Evolutionary conservation across 37 sponge, comb jelly and placozoan species (phyloP), one percentile per base, ranked within the genome.

Genomic region (Aplysina aerophoba): DNA sequence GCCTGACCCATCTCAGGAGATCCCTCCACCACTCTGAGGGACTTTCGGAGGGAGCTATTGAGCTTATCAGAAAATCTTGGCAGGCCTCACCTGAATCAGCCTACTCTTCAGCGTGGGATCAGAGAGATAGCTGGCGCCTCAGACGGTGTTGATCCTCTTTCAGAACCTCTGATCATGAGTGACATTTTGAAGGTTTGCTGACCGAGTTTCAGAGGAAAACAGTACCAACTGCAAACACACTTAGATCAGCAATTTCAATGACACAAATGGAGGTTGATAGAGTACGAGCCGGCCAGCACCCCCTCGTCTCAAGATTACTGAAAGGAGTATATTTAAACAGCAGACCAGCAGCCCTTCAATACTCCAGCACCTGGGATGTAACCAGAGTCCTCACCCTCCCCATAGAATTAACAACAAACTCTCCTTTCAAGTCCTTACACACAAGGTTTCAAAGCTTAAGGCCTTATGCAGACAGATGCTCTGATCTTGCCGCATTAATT

Each of bases 1-100:
- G 73, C 71, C 37, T 85, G 89, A 85, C 25, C 20, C 65, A 89
- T 89, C 89, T 89, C 89, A 53, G 89, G 89, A 36, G 54, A 37
- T 34, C 65, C 55, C 84, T 72, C 81, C 19, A n/a, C n/a, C n/a
- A 4, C 36, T 36, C 25, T 24, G 63, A 55, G 50, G 21, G 66
- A 53, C 66, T 83, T 88, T 88, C 68, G 28, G 74, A 56, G 39
- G 81, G 39, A 40, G 85, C 66, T 89, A 36, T 81, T 25, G 60
- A 59, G 4, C 80, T 84, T 73, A 68, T 84, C 59, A 74, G 69
- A 17, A 44, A 60, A 31, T 89, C 90, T 15, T 89, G 90, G 90
- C 55, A 85, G 63, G 27, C 59, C 25, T 84, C 81, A 38, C 28
- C 89, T 17, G n/a, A 61, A 4, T 65, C 71, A 59, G 24, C 81